These are phyloP conservation scores for Pteronura brasiliensis DNA, from an alignment of 2,113 vertebrate genomes.

Conservation along the genomic window DNA sequence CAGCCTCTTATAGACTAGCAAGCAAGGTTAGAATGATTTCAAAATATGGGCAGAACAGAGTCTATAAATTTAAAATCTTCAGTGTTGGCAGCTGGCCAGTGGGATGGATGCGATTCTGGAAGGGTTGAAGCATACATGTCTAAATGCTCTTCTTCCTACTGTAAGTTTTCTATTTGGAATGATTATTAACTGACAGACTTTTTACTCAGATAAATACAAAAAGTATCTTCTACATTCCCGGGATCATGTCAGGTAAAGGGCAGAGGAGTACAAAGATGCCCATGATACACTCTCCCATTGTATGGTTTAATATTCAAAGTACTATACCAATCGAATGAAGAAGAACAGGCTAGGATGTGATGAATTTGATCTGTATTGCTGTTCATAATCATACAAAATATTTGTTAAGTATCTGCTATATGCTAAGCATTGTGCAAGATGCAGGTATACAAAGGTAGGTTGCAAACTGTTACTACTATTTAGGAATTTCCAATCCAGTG, in stretches of 20 bases:
- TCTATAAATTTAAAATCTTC: neutral
- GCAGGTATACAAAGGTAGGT: neutral
- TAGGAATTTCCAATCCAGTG: neutral
- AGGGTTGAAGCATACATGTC: neutral
- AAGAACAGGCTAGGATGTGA: neutral
- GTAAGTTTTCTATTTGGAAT: neutral
- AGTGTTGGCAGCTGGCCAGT: neutral
- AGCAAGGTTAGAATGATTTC: neutral
- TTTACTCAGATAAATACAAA: neutral
- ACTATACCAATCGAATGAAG: neutral
- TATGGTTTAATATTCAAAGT: neutral
- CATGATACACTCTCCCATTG: neutral
- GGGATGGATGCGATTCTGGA: neutral
- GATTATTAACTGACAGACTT: neutral
- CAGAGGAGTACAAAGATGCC: neutral
- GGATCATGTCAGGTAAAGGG: neutral
- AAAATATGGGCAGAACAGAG: neutral
- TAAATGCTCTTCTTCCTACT: neutral
- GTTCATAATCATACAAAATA: neutral
- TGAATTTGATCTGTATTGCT: neutral
- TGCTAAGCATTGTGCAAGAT: neutral
- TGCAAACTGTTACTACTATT: neutral
- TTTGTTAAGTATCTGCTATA: neutral
- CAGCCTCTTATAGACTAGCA: neutral
- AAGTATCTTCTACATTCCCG: neutral